These are phyloP conservation scores for Folsomia manolachei DNA, from an alignment of 2,888 invertebrate genomes.

Conservation along the genomic window DNA sequence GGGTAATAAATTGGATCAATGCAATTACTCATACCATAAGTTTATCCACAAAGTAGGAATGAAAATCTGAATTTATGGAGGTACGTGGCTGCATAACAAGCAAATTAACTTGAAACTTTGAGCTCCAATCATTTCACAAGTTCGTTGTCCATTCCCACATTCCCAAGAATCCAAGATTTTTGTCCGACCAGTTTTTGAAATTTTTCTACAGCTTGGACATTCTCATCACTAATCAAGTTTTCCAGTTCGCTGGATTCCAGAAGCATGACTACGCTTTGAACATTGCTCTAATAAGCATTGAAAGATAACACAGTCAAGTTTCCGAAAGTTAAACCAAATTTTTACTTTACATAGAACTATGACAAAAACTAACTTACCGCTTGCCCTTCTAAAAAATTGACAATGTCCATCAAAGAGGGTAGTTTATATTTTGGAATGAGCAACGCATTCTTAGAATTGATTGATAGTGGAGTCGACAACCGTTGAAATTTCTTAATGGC, in stretches of 20 bases:
- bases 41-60: constrained; percentile 48
- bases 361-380: constrained; percentile 44
- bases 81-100: constrained; percentile 49
- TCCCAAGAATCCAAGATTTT: constrained; percentile 49
- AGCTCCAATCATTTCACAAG: constrained; percentile 46
- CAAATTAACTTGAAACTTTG: constrained; percentile 44
- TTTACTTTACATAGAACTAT: not conserved
- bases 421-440: constrained; percentile 49
- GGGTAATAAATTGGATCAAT: too few relatives aligned
- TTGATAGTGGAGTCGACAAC: constrained; percentile 45
- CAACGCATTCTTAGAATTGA: constrained; percentile 47
- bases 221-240: constrained; percentile 39
- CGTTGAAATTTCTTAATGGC: constrained; percentile 50
- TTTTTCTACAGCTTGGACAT: constrained; percentile 33
- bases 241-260: constrained; percentile 52
- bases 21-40: constrained; percentile 45
- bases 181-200: constrained; percentile 40
- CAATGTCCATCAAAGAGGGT: constrained; percentile 49
- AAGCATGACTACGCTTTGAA: constrained; percentile 51
- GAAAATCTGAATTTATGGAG: constrained; percentile 50
- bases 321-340: not conserved
- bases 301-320: not conserved
- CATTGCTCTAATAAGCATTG: constrained; percentile 43
- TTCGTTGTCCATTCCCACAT: constrained; percentile 47
- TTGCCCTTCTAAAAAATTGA: constrained; percentile 49